Evolutionary conservation across 2,888 invertebrate genomes (phyloP).

Genomic region (Spodoptera littoralis): DNA sequence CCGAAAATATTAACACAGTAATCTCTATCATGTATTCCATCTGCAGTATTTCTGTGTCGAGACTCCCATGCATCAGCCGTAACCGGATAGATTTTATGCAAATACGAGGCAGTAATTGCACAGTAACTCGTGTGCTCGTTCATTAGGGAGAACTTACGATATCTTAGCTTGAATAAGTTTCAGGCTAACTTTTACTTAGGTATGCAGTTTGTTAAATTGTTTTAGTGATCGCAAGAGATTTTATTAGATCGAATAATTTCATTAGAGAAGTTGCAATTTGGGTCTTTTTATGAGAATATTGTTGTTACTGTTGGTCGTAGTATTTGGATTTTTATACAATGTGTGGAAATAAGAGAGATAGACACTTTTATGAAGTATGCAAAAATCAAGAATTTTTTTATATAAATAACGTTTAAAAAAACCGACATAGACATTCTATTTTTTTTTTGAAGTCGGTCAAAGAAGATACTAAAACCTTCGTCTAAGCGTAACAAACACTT

Average conservation of each 20-base stretch:
- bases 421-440: too few species aligned
- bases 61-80: conserved; percentile 60
- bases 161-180: conserved; percentile 61
- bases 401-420: too few species aligned
- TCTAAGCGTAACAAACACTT: too few species aligned
- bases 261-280: background rate
- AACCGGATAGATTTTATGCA: conserved; percentile 72
- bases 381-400: too few species aligned
- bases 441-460: too few species aligned
- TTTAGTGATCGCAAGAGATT: conserved; percentile 29
- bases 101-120: conserved; percentile 71
- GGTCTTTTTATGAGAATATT: background rate
- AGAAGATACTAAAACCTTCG: too few species aligned
- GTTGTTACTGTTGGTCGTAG: background rate
- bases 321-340: accelerated
- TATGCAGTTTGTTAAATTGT: conserved; percentile 47
- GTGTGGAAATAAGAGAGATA: too few species aligned
- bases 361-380: too few species aligned
- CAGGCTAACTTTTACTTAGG: conserved; percentile 38
- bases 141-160: conserved; percentile 67
- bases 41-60: conserved; percentile 48
- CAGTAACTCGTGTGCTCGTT: conserved; percentile 72
- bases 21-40: conserved; percentile 39
- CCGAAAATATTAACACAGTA: conserved; percentile 6
- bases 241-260: conserved; percentile 36